A percentile compares a stretch with the other conserved stretches of the same genome.
phyloP scores from a whole-genome alignment of 1,140 invertebrate species.

The Drepana arcuata region DNA sequence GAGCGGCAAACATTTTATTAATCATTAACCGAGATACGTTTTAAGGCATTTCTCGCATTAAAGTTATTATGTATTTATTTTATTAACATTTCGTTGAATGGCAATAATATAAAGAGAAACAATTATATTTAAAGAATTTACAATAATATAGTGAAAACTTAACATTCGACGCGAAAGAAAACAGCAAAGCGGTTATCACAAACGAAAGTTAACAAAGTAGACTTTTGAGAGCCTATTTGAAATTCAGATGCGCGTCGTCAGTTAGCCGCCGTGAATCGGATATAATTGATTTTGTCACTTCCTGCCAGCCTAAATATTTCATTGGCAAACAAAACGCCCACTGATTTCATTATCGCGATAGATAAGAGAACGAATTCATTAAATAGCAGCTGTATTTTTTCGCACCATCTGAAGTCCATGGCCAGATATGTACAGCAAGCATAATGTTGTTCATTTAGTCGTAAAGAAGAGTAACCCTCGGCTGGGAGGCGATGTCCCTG shows the following conservation, averaged over 20 bases:
- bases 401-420: background rate
- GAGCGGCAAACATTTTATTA: slow-evolving; percentile 17
- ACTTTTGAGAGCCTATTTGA: slow-evolving; percentile 20
- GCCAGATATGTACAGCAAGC: too few relatives aligned
- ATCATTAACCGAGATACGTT: slow-evolving; percentile 9
- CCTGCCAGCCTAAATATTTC: slow-evolving; percentile 15
- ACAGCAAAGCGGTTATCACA: slow-evolving; percentile 8
- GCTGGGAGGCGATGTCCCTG: too few relatives aligned
- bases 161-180: too few relatives aligned
- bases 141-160: slow-evolving; percentile 4
- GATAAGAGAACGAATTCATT: background rate
- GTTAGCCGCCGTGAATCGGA: slow-evolving; percentile 6
- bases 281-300: slow-evolving; percentile 19
- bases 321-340: slow-evolving; percentile 10
- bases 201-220: slow-evolving; percentile 20
- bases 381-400: background rate
- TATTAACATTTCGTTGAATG: background rate
- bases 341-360: slow-evolving; percentile 8
- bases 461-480: too few relatives aligned
- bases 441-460: too few relatives aligned
- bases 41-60: slow-evolving; percentile 2
- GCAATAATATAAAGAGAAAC: slow-evolving; percentile 1
- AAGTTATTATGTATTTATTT: background rate
- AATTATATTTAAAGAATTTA: too few relatives aligned
- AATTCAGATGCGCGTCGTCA: slow-evolving; percentile 17